Percentiles rank a stretch among this genome's conserved stretches.
phyloP scores from a whole-genome alignment of 2,797 vertebrate species.

The Agapornis canus region DNA sequence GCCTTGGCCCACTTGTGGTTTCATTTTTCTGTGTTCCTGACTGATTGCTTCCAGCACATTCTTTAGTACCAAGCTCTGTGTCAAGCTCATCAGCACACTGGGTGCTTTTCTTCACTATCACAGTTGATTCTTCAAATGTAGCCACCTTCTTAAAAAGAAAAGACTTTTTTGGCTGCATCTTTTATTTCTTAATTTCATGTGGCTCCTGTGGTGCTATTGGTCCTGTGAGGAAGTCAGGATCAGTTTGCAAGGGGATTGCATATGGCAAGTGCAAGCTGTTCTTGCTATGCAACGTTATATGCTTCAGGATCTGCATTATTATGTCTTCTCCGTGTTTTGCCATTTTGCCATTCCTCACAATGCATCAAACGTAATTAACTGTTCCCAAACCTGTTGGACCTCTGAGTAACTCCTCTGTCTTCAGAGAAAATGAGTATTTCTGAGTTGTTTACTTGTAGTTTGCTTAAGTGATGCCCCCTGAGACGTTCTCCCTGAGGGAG shows the following conservation, averaged over 20 bases:
- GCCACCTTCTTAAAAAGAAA: neutral
- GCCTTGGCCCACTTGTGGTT: neutral
- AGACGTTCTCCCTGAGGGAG: fast-evolving
- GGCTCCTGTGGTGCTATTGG: neutral
- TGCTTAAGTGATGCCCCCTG: neutral
- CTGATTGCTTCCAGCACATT: neutral
- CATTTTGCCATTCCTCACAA: fast-evolving
- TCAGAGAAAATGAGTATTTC: neutral
- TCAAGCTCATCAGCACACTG: neutral
- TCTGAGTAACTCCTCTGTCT: neutral
- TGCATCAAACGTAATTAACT: neutral
- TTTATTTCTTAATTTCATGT: neutral
- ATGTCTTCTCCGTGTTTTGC: neutral
- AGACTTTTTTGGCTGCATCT: neutral
- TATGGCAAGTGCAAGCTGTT: neutral
- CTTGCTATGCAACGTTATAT: neutral
- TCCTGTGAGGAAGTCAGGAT: neutral
- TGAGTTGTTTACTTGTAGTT: neutral
- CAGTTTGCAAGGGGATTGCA: neutral
- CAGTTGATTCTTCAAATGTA: neutral
- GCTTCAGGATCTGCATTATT: neutral
- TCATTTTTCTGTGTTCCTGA: neutral
- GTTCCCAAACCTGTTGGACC: neutral
- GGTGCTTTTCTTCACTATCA: neutral
- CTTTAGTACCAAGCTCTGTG: neutral